phyloP scores from a whole-genome alignment of 2,888 invertebrate species.

The Baccha elongata region DNA sequence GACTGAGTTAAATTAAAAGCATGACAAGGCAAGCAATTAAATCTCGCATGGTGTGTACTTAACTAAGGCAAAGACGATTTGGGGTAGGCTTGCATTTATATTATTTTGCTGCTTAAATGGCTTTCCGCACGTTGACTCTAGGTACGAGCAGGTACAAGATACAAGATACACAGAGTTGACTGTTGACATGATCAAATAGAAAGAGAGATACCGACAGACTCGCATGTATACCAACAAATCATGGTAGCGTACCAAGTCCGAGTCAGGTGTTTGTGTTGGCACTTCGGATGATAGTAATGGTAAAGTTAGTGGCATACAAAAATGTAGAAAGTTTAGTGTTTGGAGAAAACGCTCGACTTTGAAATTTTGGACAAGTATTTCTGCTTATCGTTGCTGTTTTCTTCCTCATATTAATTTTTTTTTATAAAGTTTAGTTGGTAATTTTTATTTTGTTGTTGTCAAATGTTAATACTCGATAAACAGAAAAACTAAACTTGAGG shows the following conservation, averaged over 20 bases:
- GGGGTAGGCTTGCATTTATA: slow-evolving; percentile 58
- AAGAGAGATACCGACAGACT: slow-evolving; percentile 43
- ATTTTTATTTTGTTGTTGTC: not conserved
- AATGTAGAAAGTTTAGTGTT: slow-evolving; percentile 73
- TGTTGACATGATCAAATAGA: slow-evolving; percentile 58
- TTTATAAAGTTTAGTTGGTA: slow-evolving; percentile 10
- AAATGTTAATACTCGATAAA: slow-evolving; percentile 13
- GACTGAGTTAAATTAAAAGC: not conserved
- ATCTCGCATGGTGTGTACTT: slow-evolving; percentile 29
- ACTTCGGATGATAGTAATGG: slow-evolving; percentile 64
- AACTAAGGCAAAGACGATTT: slow-evolving; percentile 47
- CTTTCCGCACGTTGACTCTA: slow-evolving; percentile 61
- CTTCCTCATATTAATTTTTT: slow-evolving; percentile 2
- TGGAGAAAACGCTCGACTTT: slow-evolving; percentile 71
- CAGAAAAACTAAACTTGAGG: slow-evolving; percentile 41
- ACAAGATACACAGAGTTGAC: slow-evolving; percentile 56
- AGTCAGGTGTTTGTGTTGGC: slow-evolving; percentile 71
- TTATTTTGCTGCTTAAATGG: slow-evolving; percentile 40
- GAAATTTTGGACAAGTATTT: slow-evolving; percentile 52
- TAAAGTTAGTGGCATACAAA: slow-evolving; percentile 67
- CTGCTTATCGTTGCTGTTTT: slow-evolving; percentile 15
- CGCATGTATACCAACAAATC: slow-evolving; percentile 39
- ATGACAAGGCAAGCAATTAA: slow-evolving; percentile 38
- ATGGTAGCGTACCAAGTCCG: slow-evolving; percentile 49
- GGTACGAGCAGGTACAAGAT: slow-evolving; percentile 52